Percentiles rank a stretch among this genome's conserved stretches.
phyloP scores from a whole-genome alignment of 2,797 vertebrate species.

The Rallus crepitans region DNA sequence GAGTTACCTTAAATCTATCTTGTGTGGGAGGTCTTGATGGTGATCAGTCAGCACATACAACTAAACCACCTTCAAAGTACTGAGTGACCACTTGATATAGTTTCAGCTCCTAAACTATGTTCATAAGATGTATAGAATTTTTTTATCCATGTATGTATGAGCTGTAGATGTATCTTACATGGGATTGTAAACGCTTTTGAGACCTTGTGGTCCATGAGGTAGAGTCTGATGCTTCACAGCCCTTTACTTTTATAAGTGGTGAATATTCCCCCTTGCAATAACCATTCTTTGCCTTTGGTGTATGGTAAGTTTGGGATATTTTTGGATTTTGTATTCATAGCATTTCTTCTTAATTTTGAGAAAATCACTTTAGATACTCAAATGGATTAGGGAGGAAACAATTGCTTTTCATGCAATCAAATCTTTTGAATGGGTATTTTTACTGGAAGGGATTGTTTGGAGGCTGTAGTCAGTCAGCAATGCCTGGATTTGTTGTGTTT shows the following conservation, averaged over 20 bases:
- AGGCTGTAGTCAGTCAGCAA: background rate
- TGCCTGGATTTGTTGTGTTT: background rate
- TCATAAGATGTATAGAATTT: background rate
- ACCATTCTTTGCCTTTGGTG: background rate
- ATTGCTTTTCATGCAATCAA: background rate
- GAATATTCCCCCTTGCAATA: background rate
- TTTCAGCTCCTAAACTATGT: background rate
- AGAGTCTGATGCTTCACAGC: background rate
- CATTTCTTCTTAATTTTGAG: conserved; percentile 16
- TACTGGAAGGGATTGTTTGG: background rate
- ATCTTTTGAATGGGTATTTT: background rate
- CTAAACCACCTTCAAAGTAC: background rate
- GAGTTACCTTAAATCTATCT: background rate
- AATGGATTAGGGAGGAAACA: background rate
- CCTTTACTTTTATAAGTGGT: background rate
- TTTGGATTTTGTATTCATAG: background rate
- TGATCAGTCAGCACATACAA: background rate
- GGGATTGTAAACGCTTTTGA: background rate
- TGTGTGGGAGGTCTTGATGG: background rate
- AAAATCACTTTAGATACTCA: background rate
- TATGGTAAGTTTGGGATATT: background rate
- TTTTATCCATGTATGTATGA: background rate
- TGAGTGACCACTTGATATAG: background rate
- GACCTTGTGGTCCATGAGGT: background rate
- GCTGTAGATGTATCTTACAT: background rate